phyloP scores from a whole-genome alignment of 2,113 vertebrate species.

The Indicator maculatus region DNA sequence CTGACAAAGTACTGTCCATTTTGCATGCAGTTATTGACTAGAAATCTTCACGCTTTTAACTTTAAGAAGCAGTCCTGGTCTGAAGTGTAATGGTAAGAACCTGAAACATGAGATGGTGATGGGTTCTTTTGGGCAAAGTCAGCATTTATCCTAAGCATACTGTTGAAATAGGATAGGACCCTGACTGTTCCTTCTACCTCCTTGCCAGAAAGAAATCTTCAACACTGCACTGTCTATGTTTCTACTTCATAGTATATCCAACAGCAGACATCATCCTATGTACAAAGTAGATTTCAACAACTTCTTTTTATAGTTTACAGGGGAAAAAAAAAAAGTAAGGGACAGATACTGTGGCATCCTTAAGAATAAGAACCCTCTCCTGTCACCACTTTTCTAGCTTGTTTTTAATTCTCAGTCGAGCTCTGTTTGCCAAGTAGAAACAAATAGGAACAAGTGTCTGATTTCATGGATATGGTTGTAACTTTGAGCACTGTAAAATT shows the following conservation, averaged over 20 bases:
- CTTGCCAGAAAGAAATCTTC: background rate
- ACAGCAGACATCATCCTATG: background rate
- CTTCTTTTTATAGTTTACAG: background rate
- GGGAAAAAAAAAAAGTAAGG: background rate
- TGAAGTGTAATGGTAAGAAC: background rate
- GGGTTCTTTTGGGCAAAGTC: background rate
- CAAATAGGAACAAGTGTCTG: slow-evolving; percentile 27
- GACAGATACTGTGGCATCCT: background rate
- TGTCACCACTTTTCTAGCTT: background rate
- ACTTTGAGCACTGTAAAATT: background rate
- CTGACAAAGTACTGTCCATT: background rate
- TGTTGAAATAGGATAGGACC: background rate
- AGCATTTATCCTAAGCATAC: background rate
- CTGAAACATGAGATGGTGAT: background rate
- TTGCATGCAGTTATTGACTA: background rate
- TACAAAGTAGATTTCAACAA: background rate
- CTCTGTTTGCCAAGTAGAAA: slow-evolving; percentile 7
- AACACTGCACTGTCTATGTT: background rate
- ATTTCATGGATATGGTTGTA: background rate
- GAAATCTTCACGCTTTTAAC: background rate
- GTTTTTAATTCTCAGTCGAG: background rate
- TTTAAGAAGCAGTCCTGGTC: background rate
- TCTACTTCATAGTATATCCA: fast-evolving
- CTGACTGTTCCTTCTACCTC: background rate
- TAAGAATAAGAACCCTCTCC: background rate